phyloP scores from a whole-genome alignment of 2,113 vertebrate species.

The Gymnorhina tibicen region DNA sequence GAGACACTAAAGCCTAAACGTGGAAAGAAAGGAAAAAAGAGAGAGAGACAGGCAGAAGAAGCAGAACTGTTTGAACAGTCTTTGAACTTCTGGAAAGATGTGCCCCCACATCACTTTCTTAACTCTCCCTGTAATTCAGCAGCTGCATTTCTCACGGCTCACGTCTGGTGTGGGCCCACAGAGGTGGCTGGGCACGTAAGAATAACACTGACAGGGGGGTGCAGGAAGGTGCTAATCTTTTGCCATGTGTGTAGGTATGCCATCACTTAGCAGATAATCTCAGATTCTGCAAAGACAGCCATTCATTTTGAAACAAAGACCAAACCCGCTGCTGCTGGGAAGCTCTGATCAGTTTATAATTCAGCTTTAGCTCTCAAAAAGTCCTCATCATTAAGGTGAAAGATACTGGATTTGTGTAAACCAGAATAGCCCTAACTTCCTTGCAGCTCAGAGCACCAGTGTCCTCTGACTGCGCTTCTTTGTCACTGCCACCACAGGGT shows the following conservation, averaged over 20 bases:
- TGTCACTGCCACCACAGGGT: neutral
- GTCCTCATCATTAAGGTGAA: neutral
- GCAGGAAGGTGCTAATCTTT: neutral
- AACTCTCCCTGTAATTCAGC: neutral
- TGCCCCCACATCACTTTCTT: neutral
- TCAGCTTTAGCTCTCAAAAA: neutral
- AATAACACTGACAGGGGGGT: neutral
- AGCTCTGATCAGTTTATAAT: neutral
- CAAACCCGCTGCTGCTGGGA: neutral
- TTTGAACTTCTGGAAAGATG: neutral
- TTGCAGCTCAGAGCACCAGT: neutral
- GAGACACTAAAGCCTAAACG: neutral
- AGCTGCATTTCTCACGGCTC: neutral
- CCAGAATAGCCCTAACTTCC: neutral
- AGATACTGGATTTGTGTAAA: neutral
- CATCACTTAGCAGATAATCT: neutral
- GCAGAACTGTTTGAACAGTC: neutral
- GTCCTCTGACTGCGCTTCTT: neutral
- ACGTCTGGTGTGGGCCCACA: neutral
- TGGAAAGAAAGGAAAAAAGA: rapidly evolving
- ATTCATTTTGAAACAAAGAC: neutral
- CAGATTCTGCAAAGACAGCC: neutral
- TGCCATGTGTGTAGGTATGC: neutral
- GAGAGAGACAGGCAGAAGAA: neutral
- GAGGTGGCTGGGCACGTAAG: neutral